These are phyloP conservation scores for Eueremaeus valkanovi DNA, from an alignment of 2,888 invertebrate genomes.

Conservation along the genomic window DNA sequence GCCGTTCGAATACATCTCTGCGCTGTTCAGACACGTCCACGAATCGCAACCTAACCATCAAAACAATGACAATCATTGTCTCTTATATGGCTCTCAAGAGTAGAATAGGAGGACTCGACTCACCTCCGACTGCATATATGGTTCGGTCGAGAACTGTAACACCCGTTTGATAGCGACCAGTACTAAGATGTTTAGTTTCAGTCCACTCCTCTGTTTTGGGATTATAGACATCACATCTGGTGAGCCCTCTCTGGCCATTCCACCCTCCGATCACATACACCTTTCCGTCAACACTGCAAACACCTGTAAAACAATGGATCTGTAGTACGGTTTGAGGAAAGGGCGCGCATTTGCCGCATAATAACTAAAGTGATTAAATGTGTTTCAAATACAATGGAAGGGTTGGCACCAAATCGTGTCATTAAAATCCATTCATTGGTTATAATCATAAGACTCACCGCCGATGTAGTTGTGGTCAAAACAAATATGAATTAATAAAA, in stretches of 20 bases:
- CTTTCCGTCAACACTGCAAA: constrained; percentile 62
- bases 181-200: constrained; percentile 64
- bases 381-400: background rate
- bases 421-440: background rate
- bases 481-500: background rate
- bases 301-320: constrained; percentile 55
- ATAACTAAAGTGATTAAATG: background rate
- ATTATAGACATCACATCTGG: constrained; percentile 68
- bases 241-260: constrained; percentile 65
- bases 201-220: constrained; percentile 63
- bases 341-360: no score
- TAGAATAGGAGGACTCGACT: no score
- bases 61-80: no score
- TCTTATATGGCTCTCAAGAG: no score
- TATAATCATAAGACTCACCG: background rate
- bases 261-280: constrained; percentile 77
- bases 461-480: background rate
- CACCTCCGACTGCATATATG: constrained; percentile 72
- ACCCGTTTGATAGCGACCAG: constrained; percentile 72
- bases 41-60: no score
- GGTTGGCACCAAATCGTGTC: constrained; percentile 37
- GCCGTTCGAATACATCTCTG: constrained; percentile 63
- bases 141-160: constrained; percentile 64
- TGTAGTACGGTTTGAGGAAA: background rate
- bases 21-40: constrained; percentile 74